A percentile compares a stretch with the other conserved stretches of the same genome.
Conservation (phyloP, 1,140 invertebrate species). For the Scaptomyza hsui region DNA sequence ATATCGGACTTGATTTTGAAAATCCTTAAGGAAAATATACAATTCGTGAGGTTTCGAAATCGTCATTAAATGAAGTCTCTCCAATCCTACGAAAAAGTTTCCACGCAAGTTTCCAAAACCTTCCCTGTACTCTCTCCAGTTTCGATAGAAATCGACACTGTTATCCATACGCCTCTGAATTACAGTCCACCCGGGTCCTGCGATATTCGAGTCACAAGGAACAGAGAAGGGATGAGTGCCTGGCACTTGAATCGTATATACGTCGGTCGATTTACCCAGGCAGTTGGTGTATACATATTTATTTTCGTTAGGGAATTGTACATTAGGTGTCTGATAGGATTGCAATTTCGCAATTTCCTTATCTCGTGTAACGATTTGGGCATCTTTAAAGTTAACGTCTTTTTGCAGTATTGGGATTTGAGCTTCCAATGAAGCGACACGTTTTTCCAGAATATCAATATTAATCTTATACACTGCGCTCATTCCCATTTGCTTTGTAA, state of each 20-base stretch:
- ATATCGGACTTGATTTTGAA: constrained; percentile 2
- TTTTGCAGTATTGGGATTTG: neutral
- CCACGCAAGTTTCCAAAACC: constrained; percentile 5
- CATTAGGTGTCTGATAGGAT: neutral
- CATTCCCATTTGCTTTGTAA: neutral
- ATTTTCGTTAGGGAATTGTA: too few species aligned
- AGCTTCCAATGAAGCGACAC: neutral
- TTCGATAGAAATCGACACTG: too few species aligned
- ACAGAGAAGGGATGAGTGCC: neutral
- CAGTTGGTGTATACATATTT: too few species aligned
- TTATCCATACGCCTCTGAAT: too few species aligned
- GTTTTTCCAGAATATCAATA: neutral
- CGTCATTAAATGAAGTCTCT: constrained; percentile 21
- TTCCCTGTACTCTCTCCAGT: constrained; percentile 1
- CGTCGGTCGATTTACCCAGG: neutral
- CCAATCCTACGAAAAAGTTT: constrained; percentile 24
- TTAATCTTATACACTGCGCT: neutral
- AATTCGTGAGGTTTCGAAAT: constrained; percentile 12
- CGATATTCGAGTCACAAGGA: neutral
- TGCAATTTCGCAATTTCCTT: neutral
- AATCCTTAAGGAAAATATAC: constrained; percentile 1
- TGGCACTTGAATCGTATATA: neutral
- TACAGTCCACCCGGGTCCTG: too few species aligned
- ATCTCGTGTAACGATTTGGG: neutral
- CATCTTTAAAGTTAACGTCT: neutral